phyloP scores from a whole-genome alignment of 1,140 invertebrate species.

The Drosophila simulans region DNA sequence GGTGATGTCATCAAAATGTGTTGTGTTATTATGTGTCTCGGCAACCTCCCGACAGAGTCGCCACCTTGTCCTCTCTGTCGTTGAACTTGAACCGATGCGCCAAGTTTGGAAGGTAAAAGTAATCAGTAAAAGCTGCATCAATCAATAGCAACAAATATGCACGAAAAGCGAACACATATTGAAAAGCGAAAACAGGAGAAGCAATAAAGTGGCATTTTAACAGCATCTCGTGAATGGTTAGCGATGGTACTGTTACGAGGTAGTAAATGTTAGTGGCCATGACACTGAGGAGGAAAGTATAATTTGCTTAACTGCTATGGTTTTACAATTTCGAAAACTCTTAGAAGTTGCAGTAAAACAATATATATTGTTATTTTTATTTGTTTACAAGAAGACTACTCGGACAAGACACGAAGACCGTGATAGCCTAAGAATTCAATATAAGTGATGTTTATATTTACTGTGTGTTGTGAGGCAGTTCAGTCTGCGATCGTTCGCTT shows the following conservation, averaged over 20 bases:
- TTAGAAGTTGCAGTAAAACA: conserved; percentile 18
- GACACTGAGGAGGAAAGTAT: conserved; percentile 17
- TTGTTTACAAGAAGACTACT: too few relatives aligned
- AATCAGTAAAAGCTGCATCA: conserved; percentile 15
- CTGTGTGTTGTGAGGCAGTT: conserved; percentile 12
- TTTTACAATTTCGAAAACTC: conserved; percentile 34
- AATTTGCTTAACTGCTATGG: neutral
- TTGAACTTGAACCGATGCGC: conserved; percentile 61
- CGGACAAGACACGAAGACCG: too few relatives aligned
- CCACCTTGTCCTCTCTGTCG: conserved; percentile 30
- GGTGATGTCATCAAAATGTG: too few relatives aligned
- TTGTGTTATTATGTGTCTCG: too few relatives aligned
- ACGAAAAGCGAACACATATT: conserved; percentile 24
- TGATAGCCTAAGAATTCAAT: neutral
- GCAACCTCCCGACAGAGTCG: neutral
- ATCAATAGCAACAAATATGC: conserved; percentile 13
- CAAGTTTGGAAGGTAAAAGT: conserved; percentile 33
- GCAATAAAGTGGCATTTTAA: conserved; percentile 14
- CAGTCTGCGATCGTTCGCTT: conserved; percentile 15
- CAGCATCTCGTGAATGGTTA: conserved; percentile 2
- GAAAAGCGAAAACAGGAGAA: conserved; percentile 39
- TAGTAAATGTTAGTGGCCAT: conserved; percentile 7
- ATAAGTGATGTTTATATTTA: neutral
- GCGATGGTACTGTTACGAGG: conserved; percentile 4
- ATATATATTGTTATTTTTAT: too few relatives aligned